Evolutionary conservation across 2,797 vertebrate genomes (phyloP).

Genomic region (Mycteria americana): DNA sequence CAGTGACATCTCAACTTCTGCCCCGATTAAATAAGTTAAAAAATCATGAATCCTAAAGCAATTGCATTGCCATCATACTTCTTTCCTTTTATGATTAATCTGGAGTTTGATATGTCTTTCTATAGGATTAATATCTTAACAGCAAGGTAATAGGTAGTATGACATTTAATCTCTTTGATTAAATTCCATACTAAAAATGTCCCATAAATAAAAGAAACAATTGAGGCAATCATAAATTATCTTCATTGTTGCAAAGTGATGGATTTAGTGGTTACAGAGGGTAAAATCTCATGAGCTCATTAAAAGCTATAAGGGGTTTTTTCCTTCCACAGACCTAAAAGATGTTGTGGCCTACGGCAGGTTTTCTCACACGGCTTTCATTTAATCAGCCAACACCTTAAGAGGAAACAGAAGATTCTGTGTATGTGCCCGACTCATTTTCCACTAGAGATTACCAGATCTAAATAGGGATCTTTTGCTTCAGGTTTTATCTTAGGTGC

Average conservation of each 20-base stretch:
- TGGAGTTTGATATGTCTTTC: slow-evolving; percentile 43
- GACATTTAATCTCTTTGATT: slow-evolving; percentile 73
- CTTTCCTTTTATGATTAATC: slow-evolving; percentile 46
- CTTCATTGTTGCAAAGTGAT: slow-evolving; percentile 66
- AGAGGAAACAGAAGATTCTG: background rate
- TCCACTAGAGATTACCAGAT: background rate
- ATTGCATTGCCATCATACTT: slow-evolving; percentile 2
- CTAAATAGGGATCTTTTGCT: background rate
- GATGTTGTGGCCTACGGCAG: slow-evolving; percentile 11
- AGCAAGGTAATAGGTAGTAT: slow-evolving; percentile 57
- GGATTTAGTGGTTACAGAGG: slow-evolving; percentile 60
- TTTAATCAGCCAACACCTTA: slow-evolving; percentile 45
- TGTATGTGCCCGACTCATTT: background rate
- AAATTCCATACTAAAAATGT: slow-evolving; percentile 70
- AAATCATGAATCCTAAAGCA: slow-evolving; percentile 43
- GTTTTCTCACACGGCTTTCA: slow-evolving; percentile 19
- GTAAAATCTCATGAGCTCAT: slow-evolving; percentile 63
- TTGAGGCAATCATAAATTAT: slow-evolving; percentile 62
- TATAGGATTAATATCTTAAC: slow-evolving; percentile 68
- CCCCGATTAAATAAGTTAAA: slow-evolving; percentile 22
- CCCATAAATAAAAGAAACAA: slow-evolving; percentile 69
- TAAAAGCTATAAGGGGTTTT: slow-evolving; percentile 42
- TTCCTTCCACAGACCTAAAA: slow-evolving; percentile 27
- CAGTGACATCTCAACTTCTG: slow-evolving; percentile 14
- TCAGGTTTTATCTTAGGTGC: background rate